Conservation (phyloP, 2,113 vertebrate genomes). For the Cyprinus carpio region DNA sequence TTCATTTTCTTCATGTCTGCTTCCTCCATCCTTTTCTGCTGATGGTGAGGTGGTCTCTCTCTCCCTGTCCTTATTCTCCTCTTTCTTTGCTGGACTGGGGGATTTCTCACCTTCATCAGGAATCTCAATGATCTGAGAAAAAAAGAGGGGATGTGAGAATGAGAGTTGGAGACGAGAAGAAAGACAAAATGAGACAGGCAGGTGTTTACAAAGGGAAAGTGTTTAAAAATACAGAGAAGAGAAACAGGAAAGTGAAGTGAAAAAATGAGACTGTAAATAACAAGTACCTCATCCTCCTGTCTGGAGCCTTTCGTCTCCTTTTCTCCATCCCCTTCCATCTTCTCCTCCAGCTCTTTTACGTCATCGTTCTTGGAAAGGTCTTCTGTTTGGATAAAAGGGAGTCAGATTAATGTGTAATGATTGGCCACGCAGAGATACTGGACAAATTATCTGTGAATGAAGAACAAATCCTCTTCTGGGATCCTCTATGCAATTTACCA, state of each 20-base stretch:
- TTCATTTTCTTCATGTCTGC: constrained; percentile 74
- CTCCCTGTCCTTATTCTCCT: constrained; percentile 67
- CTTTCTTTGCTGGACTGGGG: constrained; percentile 76
- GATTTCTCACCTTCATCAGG: constrained; percentile 77
- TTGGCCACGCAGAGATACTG: not conserved
- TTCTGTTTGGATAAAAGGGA: constrained; percentile 49
- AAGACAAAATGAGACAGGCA: constrained; percentile 6
- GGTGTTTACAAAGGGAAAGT: not conserved
- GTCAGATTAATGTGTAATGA: not conserved
- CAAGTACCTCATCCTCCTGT: constrained; percentile 56
- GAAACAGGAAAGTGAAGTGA: not conserved
- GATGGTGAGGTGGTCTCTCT: constrained; percentile 24
- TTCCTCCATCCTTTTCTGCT: constrained; percentile 76
- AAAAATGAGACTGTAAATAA: constrained; percentile 10
- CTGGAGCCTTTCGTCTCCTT: constrained; percentile 48
- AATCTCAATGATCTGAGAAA: constrained; percentile 77
- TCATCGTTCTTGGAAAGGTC: constrained; percentile 59
- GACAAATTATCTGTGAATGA: not conserved
- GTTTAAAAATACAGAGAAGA: not conserved
- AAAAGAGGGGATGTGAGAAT: constrained; percentile 1
- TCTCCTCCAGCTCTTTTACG: constrained; percentile 58
- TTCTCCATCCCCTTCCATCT: constrained; percentile 57
- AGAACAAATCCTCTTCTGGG: not conserved
- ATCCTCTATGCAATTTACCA: not conserved
- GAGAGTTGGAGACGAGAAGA: constrained; percentile 35